Evolutionary conservation across 2,888 invertebrate genomes (phyloP).

Genomic region (Meiosimyza decipiens): DNA sequence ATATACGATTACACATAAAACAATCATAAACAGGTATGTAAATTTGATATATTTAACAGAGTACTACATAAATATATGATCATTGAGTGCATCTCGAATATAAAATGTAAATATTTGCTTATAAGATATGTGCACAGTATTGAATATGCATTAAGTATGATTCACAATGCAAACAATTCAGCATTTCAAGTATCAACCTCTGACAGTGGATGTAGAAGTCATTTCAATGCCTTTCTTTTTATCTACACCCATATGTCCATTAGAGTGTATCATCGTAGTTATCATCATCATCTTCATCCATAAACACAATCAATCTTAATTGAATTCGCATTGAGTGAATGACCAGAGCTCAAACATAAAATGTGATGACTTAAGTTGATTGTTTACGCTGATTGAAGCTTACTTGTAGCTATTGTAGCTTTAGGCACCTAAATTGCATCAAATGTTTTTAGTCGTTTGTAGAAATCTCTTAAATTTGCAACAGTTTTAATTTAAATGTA

Average conservation of each 20-base stretch:
- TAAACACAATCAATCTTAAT: constrained; percentile 27
- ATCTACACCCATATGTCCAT: neutral
- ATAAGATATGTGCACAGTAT: neutral
- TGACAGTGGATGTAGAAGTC: neutral
- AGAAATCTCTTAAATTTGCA: too few species aligned
- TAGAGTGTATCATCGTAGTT: neutral
- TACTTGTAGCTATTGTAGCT: too few species aligned
- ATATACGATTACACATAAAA: constrained; percentile 11
- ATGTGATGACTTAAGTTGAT: too few species aligned
- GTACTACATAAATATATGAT: neutral
- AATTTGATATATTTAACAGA: neutral
- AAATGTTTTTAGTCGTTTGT: too few species aligned
- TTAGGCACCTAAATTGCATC: too few species aligned
- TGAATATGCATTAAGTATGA: constrained; percentile 4
- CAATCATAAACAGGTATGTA: constrained; percentile 8
- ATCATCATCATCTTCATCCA: neutral
- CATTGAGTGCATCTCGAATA: neutral
- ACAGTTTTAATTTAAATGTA: too few species aligned
- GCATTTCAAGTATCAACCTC: neutral
- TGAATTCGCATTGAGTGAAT: constrained; percentile 32
- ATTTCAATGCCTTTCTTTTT: constrained; percentile 21
- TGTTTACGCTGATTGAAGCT: too few species aligned
- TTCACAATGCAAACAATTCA: constrained; percentile 22
- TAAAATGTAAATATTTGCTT: neutral
- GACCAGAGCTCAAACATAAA: constrained; percentile 4